These are phyloP conservation scores for Hemicrepidius hirtus DNA, from an alignment of 2,888 invertebrate genomes.

Conservation along the genomic window DNA sequence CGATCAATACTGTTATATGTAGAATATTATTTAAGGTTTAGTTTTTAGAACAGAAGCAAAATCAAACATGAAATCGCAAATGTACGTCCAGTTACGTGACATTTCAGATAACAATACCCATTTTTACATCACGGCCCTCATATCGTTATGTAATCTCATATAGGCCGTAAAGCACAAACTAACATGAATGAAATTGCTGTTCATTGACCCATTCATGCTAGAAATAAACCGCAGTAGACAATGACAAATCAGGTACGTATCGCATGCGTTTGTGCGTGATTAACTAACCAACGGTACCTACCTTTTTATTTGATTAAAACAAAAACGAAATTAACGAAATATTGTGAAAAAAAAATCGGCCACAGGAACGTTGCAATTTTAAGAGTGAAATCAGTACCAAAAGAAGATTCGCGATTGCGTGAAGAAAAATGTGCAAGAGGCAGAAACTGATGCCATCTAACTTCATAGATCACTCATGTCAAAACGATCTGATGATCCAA, in stretches of 20 bases:
- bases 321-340: background rate
- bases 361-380: background rate
- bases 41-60: background rate
- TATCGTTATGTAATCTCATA: conserved; percentile 8
- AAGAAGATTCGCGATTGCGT: conserved; percentile 34
- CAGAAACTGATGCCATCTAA: conserved; percentile 47
- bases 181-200: conserved; percentile 54
- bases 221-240: conserved; percentile 65
- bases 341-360: background rate
- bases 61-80: background rate
- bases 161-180: conserved; percentile 19
- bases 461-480: conserved; percentile 52
- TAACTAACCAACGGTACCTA: conserved; percentile 33
- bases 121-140: conserved; percentile 17
- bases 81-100: background rate
- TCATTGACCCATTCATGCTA: conserved; percentile 59
- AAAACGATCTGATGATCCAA: conserved; percentile 49
- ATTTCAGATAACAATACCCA: conserved; percentile 11
- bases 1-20: too few relatives aligned
- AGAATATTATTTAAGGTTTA: too few relatives aligned
- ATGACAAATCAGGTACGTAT: conserved; percentile 64
- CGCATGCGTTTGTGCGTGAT: conserved; percentile 64
- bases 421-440: conserved; percentile 37
- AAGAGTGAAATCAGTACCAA: conserved; percentile 1
- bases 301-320: conserved; percentile 22